Evolutionary conservation across 2,113 vertebrate species (phyloP).

Genomic region (Rhagologus leucostigma): DNA sequence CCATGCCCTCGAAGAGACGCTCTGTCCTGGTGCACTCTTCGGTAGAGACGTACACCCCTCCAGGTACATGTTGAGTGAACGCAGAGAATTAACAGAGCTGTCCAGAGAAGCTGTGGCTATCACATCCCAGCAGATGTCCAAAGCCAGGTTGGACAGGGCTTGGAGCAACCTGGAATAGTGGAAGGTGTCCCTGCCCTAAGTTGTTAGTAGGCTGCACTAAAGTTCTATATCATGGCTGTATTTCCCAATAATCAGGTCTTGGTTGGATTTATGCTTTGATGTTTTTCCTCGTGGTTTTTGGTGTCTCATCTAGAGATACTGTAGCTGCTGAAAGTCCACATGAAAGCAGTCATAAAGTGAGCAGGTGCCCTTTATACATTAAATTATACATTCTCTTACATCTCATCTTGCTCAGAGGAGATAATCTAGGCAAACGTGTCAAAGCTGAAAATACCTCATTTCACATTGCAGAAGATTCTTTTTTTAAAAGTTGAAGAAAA

Average conservation of each 20-base stretch:
- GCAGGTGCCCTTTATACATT: background rate
- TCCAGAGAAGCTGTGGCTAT: background rate
- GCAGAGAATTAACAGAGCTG: background rate
- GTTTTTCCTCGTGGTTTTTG: background rate
- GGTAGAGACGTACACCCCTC: constrained; percentile 88
- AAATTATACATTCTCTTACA: background rate
- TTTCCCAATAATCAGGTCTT: background rate
- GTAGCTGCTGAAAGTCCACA: background rate
- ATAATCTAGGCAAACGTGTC: background rate
- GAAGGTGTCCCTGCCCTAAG: background rate
- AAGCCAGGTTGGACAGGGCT: background rate
- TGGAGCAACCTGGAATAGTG: background rate
- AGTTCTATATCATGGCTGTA: background rate
- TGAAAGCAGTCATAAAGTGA: background rate
- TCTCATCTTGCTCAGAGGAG: background rate
- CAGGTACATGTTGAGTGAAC: constrained; percentile 75
- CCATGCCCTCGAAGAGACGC: constrained; percentile 94
- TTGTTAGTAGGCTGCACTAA: background rate
- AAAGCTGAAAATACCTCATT: background rate
- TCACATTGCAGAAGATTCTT: background rate
- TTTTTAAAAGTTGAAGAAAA: background rate
- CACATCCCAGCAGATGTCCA: background rate
- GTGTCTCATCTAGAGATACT: background rate
- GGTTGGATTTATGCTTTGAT: background rate
- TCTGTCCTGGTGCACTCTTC: constrained; percentile 89